These are phyloP conservation scores for Drosophila persimilis DNA, from an alignment of 1,140 invertebrate genomes.

Conservation along the genomic window DNA sequence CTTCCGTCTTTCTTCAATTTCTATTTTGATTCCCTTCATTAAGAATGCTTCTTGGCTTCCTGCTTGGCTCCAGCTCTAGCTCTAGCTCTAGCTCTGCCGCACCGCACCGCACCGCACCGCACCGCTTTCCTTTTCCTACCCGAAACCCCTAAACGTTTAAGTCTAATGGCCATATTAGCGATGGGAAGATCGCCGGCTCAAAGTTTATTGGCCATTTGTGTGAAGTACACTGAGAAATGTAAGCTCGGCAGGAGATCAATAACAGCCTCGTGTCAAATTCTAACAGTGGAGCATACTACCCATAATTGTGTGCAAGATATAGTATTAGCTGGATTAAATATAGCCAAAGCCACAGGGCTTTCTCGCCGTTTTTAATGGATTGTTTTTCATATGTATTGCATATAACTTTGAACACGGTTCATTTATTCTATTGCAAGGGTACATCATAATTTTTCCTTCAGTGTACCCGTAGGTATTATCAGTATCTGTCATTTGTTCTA, in stretches of 20 bases:
- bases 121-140: neutral
- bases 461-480: too few species aligned
- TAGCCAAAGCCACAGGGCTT: too few species aligned
- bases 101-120: too few species aligned
- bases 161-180: slow-evolving; percentile 73
- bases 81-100: neutral
- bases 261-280: neutral
- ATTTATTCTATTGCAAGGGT: too few species aligned
- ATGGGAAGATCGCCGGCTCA: slow-evolving; percentile 46
- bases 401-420: too few species aligned
- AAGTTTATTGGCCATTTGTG: slow-evolving; percentile 38
- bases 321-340: too few species aligned
- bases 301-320: too few species aligned
- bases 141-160: slow-evolving; percentile 26
- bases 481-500: slow-evolving; percentile 31
- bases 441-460: too few species aligned
- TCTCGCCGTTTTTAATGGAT: too few species aligned
- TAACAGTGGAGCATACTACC: too few species aligned
- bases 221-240: slow-evolving; percentile 26
- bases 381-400: too few species aligned
- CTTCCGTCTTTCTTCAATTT: slow-evolving; percentile 73
- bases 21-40: slow-evolving; percentile 58
- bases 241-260: neutral
- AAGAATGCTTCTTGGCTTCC: slow-evolving; percentile 55
- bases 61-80: slow-evolving; percentile 12